Evolutionary conservation across 2,797 vertebrate species (phyloP).

Genomic region (Monodelphis domestica): DNA sequence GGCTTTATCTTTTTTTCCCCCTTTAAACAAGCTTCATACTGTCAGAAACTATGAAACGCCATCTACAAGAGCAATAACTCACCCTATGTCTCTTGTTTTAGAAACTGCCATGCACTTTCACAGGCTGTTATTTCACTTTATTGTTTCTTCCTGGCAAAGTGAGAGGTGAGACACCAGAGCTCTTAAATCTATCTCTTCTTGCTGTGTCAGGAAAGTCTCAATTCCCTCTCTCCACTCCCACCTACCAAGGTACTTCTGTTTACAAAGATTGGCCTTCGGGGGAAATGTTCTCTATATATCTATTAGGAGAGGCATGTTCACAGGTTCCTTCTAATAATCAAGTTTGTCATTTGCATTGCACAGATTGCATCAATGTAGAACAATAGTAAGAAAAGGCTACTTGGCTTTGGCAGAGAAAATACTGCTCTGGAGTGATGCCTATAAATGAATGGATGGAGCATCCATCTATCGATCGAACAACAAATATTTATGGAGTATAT

Average conservation of each 20-base stretch:
- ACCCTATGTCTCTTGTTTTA: constrained; percentile 46
- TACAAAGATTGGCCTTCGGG: not conserved
- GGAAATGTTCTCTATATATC: not conserved
- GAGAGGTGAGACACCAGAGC: constrained; percentile 43
- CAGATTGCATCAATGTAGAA: not conserved
- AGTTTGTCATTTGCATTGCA: constrained; percentile 19
- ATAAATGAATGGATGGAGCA: not conserved
- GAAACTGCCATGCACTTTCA: constrained; percentile 32
- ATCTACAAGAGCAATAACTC: constrained; percentile 52
- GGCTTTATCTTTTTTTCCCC: constrained; percentile 54
- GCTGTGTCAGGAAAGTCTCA: constrained; percentile 12
- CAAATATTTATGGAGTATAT: not conserved
- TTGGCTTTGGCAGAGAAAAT: not conserved
- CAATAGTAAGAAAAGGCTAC: not conserved
- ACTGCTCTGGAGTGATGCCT: not conserved
- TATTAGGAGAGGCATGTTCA: not conserved
- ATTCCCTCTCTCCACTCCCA: not conserved
- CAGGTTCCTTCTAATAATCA: not conserved
- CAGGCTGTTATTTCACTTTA: constrained; percentile 43
- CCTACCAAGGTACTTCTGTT: constrained; percentile 27
- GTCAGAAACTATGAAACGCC: constrained; percentile 62
- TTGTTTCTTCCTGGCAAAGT: constrained; percentile 20
- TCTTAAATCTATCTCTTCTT: constrained; percentile 40
- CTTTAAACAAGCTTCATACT: constrained; percentile 48
- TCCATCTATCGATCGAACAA: not conserved